These are phyloP conservation scores for Ypsolopha sequella DNA, from an alignment of 2,888 invertebrate species.

Conservation along the genomic window DNA sequence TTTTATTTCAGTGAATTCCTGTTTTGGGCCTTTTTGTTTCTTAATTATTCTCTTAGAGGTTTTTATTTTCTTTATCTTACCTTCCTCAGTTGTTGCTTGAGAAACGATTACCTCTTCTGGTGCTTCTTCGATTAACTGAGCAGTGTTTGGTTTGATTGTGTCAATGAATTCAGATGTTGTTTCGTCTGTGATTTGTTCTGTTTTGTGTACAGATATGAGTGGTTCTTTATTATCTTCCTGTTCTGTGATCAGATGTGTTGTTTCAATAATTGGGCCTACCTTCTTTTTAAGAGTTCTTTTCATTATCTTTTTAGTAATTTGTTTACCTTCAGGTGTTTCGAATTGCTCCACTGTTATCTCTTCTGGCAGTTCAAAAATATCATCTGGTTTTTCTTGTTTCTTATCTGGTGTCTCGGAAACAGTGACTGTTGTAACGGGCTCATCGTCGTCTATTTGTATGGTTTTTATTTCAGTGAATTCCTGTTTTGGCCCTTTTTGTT, in stretches of 20 bases:
- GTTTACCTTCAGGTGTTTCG: slow-evolving; percentile 14
- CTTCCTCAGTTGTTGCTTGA: slow-evolving; percentile 4
- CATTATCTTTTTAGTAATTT: slow-evolving; percentile 5
- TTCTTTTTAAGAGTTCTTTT: slow-evolving; percentile 11
- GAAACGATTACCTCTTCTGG: slow-evolving; percentile 7
- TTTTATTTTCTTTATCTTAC: slow-evolving; percentile 3
- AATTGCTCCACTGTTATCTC: slow-evolving; percentile 8
- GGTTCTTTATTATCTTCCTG: slow-evolving; percentile 39
- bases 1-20: slow-evolving; percentile 38
- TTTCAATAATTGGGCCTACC: slow-evolving; percentile 12
- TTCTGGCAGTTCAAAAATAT: slow-evolving; percentile 18
- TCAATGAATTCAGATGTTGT: slow-evolving; percentile 7
- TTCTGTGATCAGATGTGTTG: slow-evolving; percentile 50
- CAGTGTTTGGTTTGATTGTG: neutral
- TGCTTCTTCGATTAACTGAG: slow-evolving; percentile 5
- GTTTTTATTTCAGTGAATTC: slow-evolving; percentile 21
- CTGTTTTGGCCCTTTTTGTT: slow-evolving; percentile 12
- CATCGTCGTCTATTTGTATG: slow-evolving; percentile 16
- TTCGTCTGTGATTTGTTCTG: slow-evolving; percentile 19
- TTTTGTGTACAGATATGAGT: slow-evolving; percentile 23
- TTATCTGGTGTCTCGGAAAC: slow-evolving; percentile 14
- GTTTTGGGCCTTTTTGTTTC: slow-evolving; percentile 28
- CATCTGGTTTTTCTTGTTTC: slow-evolving; percentile 3
- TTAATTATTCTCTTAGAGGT: slow-evolving; percentile 11
- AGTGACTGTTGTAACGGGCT: slow-evolving; percentile 8